Base-by-base conservation (phyloP, 2,888 invertebrate genomes). In the Pediacus dermestoides region DNA sequence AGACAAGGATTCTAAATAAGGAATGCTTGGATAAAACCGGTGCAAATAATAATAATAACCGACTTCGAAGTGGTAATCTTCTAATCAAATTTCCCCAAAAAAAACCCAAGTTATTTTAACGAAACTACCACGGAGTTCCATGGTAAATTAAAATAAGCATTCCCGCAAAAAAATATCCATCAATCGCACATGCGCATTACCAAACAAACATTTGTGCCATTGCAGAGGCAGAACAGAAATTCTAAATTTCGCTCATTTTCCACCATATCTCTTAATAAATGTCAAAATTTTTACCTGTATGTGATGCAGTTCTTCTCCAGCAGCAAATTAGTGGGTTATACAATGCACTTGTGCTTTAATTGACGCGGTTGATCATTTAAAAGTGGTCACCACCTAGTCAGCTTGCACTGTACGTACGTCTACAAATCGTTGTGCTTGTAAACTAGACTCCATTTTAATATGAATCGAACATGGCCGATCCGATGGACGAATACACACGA, bases 341-440 rank as follows among this genome's bases (percentile, higher is more conserved):
- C 16, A n/a, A 18, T 21, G 21, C 41, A 35, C 46, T 51, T 40
- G 43, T 37, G 39, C 45, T 46, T 39, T 44, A 46, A 37, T 40
- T 50, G 44, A 39, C 52, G 53, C 50, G 34, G 37, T 36, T 44
- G 40, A 42, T 37, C 18, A 9, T 28, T 7, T 18, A 44, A 22
- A 37, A 39, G 38, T 34, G 36, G 36, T 15, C 22, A 32, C 36
- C 31, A 38, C 46, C 30, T 32, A 21, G 30, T 30, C 16, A 13
- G 28, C 33, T 39, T 48, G 42, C 52, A 50, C 52, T 42, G 44
- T 48, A 46, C 48, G 50, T 57, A 60, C 59, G 59, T 59, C 61
- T 63, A 58, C 60, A 60, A 63, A 61, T 56, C 60, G 63, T 62
- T 60, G 49, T 58, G 55, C 50, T 56, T 50, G 54, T 57, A 56